phyloP scores from a whole-genome alignment of 1,140 invertebrate species.

The Drosophila sucinea region DNA sequence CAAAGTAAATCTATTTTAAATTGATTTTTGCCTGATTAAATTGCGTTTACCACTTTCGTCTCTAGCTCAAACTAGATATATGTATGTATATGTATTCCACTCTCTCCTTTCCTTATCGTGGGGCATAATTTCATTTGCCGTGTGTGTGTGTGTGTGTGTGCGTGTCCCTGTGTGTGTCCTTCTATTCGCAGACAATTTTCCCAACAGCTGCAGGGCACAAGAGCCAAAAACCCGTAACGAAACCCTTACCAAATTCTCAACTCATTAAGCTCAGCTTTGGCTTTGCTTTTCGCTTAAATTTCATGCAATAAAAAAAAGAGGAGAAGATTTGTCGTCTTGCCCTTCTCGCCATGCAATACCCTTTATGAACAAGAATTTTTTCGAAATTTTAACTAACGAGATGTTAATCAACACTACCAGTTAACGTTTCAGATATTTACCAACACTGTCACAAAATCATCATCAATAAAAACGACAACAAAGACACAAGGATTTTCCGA shows the following conservation, averaged over 20 bases:
- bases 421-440: no score
- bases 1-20: conserved; percentile 77
- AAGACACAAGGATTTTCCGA: no score
- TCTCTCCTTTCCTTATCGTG: neutral
- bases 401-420: no score
- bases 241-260: conserved; percentile 43
- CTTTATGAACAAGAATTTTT: neutral
- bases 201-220: conserved; percentile 42
- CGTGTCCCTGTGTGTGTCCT: conserved; percentile 12
- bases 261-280: conserved; percentile 56
- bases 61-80: conserved; percentile 3
- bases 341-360: neutral
- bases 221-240: neutral
- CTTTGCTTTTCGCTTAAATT: conserved; percentile 8
- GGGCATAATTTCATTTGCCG: conserved; percentile 10
- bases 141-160: conserved; percentile 9
- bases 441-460: no score
- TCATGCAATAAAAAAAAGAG: neutral
- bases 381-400: no score
- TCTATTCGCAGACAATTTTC: conserved; percentile 45
- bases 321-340: neutral
- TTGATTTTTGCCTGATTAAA: conserved; percentile 80
- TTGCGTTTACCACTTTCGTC: conserved; percentile 41
- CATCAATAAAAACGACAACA: no score
- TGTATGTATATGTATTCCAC: neutral